phyloP scores from a whole-genome alignment of 2,888 invertebrate species.

The Ichneumon xanthorius region DNA sequence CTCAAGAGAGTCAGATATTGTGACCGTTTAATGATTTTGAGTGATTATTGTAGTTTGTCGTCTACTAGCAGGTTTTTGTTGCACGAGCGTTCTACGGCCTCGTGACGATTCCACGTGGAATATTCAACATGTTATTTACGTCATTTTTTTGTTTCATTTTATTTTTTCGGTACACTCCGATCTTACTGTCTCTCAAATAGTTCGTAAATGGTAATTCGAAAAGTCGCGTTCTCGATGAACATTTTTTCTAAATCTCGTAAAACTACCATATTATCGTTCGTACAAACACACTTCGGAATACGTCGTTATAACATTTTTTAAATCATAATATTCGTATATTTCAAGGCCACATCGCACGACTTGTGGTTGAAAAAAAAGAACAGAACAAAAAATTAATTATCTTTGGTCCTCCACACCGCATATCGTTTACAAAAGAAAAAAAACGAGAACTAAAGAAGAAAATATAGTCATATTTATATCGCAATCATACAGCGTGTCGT shows the following conservation, averaged over 20 bases:
- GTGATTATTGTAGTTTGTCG: background rate
- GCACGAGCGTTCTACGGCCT: background rate
- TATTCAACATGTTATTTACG: background rate
- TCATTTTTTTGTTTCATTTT: conserved; percentile 19
- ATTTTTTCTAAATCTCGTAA: conserved; percentile 7
- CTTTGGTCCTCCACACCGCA: conserved; percentile 74
- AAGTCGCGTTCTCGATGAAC: background rate
- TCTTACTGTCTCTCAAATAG: conserved; percentile 25
- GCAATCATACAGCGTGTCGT: conserved; percentile 11
- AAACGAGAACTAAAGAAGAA: conserved; percentile 20
- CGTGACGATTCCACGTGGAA: background rate
- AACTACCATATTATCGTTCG: conserved; percentile 25
- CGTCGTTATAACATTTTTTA: conserved; percentile 41
- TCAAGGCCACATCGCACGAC: conserved; percentile 50
- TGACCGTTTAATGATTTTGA: background rate
- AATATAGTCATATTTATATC: conserved; percentile 26
- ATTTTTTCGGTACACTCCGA: conserved; percentile 38
- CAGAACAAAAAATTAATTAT: conserved; percentile 53
- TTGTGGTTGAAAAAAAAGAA: conserved; percentile 63
- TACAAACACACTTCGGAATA: conserved; percentile 47
- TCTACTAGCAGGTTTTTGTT: background rate
- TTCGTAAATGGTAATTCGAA: conserved; percentile 5
- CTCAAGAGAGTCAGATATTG: background rate
- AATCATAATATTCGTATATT: conserved; percentile 4
- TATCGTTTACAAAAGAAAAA: conserved; percentile 65